Percentiles rank a stretch among this genome's conserved stretches.
Conservation (phyloP, 2,113 vertebrate species). For the Cyprinodon variegatus region DNA sequence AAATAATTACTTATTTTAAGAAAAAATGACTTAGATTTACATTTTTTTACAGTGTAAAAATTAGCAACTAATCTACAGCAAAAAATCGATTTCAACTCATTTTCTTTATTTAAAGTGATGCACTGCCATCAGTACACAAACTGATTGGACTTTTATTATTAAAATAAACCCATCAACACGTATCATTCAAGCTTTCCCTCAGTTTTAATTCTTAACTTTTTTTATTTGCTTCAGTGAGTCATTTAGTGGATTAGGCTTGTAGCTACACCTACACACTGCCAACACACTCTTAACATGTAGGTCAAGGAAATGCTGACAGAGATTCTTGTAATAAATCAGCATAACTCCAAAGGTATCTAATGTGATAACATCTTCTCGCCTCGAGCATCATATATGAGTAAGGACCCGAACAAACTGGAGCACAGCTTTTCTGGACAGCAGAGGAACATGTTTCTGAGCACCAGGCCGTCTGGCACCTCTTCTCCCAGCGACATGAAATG, state of each 20-base stretch:
- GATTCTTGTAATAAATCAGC: conserved; percentile 56
- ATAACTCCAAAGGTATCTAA: conserved; percentile 8
- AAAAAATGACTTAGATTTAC: no score
- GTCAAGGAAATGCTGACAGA: conserved; percentile 64
- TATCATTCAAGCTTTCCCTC: not conserved
- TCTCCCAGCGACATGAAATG: not conserved
- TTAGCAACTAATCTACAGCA: no score
- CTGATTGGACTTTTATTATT: not conserved
- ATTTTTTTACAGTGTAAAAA: no score
- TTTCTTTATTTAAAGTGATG: no score
- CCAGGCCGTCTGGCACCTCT: not conserved
- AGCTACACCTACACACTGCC: conserved; percentile 13
- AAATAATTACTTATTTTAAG: no score
- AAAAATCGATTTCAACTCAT: not conserved
- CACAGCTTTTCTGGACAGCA: conserved; percentile 4
- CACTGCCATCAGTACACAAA: no score
- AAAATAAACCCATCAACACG: not conserved
- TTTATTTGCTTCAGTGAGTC: not conserved
- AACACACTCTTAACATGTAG: conserved; percentile 46
- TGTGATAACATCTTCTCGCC: conserved; percentile 46
- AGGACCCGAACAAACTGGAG: conserved; percentile 8
- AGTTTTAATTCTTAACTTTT: not conserved
- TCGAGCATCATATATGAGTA: not conserved
- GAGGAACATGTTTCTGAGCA: not conserved
- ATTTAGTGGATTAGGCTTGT: not conserved